Evolutionary conservation across 2,888 invertebrate species (phyloP), one percentile per base, ranked within the genome.

Genomic region (Tanypteryx hageni): DNA sequence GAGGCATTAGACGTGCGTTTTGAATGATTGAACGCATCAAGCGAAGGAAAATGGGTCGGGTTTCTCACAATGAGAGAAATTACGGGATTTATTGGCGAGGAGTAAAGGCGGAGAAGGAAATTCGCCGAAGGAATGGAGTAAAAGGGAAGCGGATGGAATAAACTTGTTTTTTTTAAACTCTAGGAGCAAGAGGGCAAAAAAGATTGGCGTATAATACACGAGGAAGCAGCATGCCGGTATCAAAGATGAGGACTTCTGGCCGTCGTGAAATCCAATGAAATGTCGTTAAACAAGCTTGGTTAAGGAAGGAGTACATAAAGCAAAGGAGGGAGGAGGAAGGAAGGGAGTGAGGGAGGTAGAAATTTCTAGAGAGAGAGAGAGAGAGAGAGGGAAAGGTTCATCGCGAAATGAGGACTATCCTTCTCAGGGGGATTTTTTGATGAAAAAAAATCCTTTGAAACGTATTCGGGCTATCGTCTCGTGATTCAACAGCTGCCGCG

Each of bases 251-350:
- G 9, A 10, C 22, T n/a, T 18, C 68, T 44, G 44, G 44, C 68
- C 68, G 68, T 68, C 68, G 68, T 68, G 68, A 68, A 68, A n/a
- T n/a, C n/a, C n/a, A n/a, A n/a, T n/a, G 68, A n/a, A 18, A 68
- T 10, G 68, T 22, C 22, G 76, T 22, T 8, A 76, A 76, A 76
- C 76, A 76, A 76, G 76, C 22, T 76, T 22, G 76, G 22, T 76
- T 76, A 22, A 76, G 68, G 68, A 22, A 68, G 22, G 18, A 68
- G 76, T 13, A 27, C 76, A 22, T 76, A 22, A 76, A 76, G 76
- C 76, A 27, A 14, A 76, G 22, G n/a, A 44, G 44, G 44, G 44
- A 44, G 44, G 3, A 44, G 44, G 44, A 44, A 44, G 44, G 44
- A 44, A 5, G 44, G 44, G 44, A 44, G 44, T 1, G 44, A 44